Base-by-base conservation (phyloP, 2,797 vertebrate species). In the Silurus lanzhouensis region DNA sequence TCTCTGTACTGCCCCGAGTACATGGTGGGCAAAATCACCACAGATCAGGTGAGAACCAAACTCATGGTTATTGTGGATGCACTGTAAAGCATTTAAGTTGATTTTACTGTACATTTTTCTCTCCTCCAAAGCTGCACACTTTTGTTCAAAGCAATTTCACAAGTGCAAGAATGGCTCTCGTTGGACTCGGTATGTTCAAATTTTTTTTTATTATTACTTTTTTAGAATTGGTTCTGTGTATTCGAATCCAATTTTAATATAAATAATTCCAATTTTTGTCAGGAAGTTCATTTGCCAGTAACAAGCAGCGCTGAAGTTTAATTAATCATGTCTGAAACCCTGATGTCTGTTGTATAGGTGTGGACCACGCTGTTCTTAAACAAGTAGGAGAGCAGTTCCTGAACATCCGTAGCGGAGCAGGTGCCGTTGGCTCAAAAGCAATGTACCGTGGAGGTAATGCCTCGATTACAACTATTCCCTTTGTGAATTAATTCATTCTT, bases 81-180 rank as follows among this genome's bases (percentile, higher is more conserved):
- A 52, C 3, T 57, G 14, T 57, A 38, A 4, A 8, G 76, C 52
- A 8, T 6, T 15, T 57, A n/a, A 27, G 15, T 74, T 25, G 76
- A 0, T 1, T 58, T 72, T 0, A 10, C 25, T 9, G 1, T 27
- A 27, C 6, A 90, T 91, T 57, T 89, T 67, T 72, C 48, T 17
- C 38, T 19, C 20, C 22, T 91, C 84, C 89, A 74, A 92, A 99
- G 98, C 94, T 99, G 89, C 98, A 98, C 81, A 93, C 95, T 66
- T 99, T 96, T 90, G 95, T 99, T 89, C 96, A 99, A 94, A 97
- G 96, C 93, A 95, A 99, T 89, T 99, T 99, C 91, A 99, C 97
- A 86, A 99, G 97, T 83, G 92, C 96, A 17, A 95, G 97, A 91
- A 99, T 99, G 97, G 98, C 98, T 83, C 96, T 99, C 19, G 94